These are phyloP conservation scores for Dermolepida albohirtum DNA, from an alignment of 2,888 invertebrate species.

Conservation along the genomic window DNA sequence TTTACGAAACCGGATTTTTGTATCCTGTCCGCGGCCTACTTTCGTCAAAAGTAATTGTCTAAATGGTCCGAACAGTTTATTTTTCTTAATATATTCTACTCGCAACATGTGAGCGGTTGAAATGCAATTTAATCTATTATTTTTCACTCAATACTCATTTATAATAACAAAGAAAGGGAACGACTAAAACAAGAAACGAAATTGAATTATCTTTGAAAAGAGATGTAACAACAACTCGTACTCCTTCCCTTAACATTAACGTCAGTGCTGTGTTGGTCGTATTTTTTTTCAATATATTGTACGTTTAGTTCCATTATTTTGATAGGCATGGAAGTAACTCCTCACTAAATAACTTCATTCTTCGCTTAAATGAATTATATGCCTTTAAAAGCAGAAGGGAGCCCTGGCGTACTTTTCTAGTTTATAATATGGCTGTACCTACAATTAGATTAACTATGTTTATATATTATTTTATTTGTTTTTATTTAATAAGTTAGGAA, in stretches of 20 bases:
- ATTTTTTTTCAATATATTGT: neutral
- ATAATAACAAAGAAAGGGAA: no score
- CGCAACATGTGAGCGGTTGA: neutral
- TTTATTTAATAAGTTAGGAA: no score
- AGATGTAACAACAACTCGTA: no score
- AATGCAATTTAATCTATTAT: neutral
- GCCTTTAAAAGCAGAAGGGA: constrained; percentile 25
- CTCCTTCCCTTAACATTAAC: no score
- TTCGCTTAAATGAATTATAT: constrained; percentile 18
- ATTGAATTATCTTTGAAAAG: no score
- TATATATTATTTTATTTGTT: neutral
- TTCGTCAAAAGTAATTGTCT: constrained; percentile 35
- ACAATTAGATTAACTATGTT: neutral
- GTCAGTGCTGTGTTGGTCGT: no score
- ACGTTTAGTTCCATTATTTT: constrained; percentile 17
- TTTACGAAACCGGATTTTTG: constrained; percentile 44
- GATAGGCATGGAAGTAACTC: neutral
- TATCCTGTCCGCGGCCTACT: constrained; percentile 42
- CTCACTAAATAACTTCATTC: constrained; percentile 17
- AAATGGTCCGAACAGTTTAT: constrained; percentile 37
- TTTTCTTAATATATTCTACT: constrained; percentile 35
- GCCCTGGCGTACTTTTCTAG: no score
- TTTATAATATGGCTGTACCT: neutral
- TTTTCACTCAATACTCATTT: no score
- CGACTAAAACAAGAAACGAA: no score